These are phyloP conservation scores for Dione juno DNA, from an alignment of 2,888 invertebrate species.

Conservation along the genomic window DNA sequence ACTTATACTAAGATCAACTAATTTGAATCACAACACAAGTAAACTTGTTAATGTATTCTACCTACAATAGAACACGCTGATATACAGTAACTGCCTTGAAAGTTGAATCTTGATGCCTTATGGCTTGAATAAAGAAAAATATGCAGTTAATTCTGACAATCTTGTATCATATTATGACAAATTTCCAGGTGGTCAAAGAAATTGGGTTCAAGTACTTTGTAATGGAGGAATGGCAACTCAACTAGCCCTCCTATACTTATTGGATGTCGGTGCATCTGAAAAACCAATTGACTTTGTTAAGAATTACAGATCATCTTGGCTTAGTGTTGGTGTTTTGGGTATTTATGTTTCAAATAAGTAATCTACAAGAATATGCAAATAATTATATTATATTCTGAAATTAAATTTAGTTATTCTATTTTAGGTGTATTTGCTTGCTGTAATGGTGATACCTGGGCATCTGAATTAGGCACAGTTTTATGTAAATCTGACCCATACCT, in stretches of 20 bases:
- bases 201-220: conserved; percentile 95
- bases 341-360: conserved; percentile 42
- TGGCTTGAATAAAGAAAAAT: background rate
- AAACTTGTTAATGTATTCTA: too few species aligned
- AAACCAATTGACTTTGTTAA: conserved; percentile 89
- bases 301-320: conserved; percentile 91
- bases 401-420: conserved; percentile 21
- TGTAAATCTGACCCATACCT: conserved; percentile 87
- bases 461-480: conserved; percentile 92
- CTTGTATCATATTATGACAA: conserved; percentile 3
- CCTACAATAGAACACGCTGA: too few species aligned
- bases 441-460: conserved; percentile 96
- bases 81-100: background rate
- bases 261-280: conserved; percentile 92
- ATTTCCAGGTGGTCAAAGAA: conserved; percentile 90
- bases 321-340: conserved; percentile 91
- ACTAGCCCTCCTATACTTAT: conserved; percentile 88
- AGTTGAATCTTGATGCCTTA: background rate
- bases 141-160: background rate
- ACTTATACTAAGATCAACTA: too few species aligned
- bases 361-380: background rate
- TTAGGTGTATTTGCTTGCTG: conserved; percentile 90
- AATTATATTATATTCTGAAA: background rate
- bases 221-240: conserved; percentile 95
- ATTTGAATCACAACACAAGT: too few species aligned